phyloP scores from a whole-genome alignment of 2,888 invertebrate genomes.

The Megastigmus dorsalis region DNA sequence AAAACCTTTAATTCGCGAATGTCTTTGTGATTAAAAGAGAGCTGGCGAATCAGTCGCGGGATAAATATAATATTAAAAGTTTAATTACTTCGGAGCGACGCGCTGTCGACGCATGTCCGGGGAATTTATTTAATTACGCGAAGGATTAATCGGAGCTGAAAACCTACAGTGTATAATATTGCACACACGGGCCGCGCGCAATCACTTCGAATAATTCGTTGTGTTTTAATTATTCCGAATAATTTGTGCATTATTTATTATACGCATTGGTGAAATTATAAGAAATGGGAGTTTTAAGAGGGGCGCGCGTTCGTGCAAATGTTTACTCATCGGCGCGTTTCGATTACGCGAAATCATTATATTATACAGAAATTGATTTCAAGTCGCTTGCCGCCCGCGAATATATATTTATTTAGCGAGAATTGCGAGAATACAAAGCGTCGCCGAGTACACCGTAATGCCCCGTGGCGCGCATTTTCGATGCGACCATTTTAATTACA shows the following conservation, averaged over 20 bases:
- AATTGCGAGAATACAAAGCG: not conserved
- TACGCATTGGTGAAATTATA: not conserved
- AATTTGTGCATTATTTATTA: conserved; percentile 1
- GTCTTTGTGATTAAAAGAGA: not conserved
- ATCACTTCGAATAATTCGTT: not conserved
- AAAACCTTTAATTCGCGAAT: too few relatives aligned
- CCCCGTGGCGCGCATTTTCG: not conserved
- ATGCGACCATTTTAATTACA: conserved; percentile 1
- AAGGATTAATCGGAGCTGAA: not conserved
- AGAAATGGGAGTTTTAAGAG: not conserved
- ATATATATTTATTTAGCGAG: conserved; percentile 5
- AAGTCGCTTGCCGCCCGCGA: not conserved
- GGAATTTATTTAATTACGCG: too few relatives aligned
- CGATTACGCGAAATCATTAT: conserved; percentile 13
- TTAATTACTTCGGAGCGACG: too few relatives aligned
- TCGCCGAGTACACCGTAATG: not conserved
- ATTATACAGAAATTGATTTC: conserved; percentile 25
- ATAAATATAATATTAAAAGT: too few relatives aligned
- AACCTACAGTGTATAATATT: conserved; percentile 1
- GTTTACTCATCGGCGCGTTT: not conserved
- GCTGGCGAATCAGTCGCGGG: too few relatives aligned
- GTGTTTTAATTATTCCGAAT: conserved; percentile 13
- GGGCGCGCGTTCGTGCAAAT: not conserved
- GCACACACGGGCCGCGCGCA: not conserved
- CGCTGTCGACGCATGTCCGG: too few relatives aligned